These are phyloP conservation scores for Harpegnathos saltator DNA, from an alignment of 1,140 invertebrate species.

Conservation along the genomic window DNA sequence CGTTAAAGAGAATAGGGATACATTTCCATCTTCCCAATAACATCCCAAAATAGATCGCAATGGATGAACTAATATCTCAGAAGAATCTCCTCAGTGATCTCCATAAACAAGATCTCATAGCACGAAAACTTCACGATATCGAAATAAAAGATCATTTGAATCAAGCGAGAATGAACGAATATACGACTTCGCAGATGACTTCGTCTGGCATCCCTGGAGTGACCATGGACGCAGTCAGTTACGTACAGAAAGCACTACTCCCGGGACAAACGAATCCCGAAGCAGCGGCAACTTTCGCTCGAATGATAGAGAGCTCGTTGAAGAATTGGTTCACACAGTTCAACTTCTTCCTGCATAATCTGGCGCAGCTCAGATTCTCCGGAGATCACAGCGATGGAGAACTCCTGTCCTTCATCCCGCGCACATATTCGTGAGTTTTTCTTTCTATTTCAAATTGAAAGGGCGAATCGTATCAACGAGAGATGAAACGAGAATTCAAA, in stretches of 20 bases:
- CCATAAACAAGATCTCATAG: conserved; percentile 50
- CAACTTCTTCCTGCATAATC: conserved; percentile 99
- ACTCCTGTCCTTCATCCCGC: conserved; percentile 96
- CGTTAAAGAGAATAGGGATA: background rate
- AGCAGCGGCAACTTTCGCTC: conserved; percentile 96
- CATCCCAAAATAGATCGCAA: conserved; percentile 36
- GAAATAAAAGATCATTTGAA: conserved; percentile 75
- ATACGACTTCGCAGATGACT: conserved; percentile 91
- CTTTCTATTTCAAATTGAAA: background rate
- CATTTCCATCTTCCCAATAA: background rate
- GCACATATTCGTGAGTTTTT: conserved; percentile 94
- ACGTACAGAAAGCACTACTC: conserved; percentile 96
- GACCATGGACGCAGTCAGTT: conserved; percentile 95
- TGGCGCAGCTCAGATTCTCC: conserved; percentile 96
- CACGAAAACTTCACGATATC: conserved; percentile 74
- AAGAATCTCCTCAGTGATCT: conserved; percentile 39
- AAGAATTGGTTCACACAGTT: conserved; percentile 97
- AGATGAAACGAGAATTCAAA: background rate
- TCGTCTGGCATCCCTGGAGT: conserved; percentile 97
- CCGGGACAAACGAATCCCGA: conserved; percentile 96
- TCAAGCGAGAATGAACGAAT: conserved; percentile 78
- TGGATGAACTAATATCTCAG: conserved; percentile 65
- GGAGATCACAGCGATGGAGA: conserved; percentile 94
- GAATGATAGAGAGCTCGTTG: conserved; percentile 95
- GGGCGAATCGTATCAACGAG: conserved; percentile 9